Evolutionary conservation across 2,797 vertebrate genomes (phyloP).

Genomic region (Anguilla pacifica): DNA sequence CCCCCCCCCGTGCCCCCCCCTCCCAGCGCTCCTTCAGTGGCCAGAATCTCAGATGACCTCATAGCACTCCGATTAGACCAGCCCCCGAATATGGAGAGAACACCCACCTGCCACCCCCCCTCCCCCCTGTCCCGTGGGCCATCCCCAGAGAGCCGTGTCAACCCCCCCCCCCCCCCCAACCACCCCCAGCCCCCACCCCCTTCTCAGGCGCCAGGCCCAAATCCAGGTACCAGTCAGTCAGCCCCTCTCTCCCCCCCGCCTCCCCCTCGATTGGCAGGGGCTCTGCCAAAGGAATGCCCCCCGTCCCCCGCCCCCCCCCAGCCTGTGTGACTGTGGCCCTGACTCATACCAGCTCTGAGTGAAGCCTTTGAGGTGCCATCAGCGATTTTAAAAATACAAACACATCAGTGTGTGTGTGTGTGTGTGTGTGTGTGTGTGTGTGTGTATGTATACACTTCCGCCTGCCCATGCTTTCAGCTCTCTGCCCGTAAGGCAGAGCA

Average conservation of each 20-base stretch:
- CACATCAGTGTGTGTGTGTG: neutral
- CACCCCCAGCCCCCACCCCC: neutral
- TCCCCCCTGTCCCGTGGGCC: neutral
- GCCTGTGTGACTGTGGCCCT: neutral
- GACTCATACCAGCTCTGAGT: conserved; percentile 6
- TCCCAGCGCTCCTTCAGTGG: conserved; percentile 29
- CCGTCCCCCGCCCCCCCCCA: neutral
- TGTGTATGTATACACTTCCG: conserved; percentile 19
- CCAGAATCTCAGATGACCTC: conserved; percentile 31
- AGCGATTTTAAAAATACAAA: conserved; percentile 29
- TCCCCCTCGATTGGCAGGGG: neutral
- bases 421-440: neutral
- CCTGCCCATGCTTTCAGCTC: conserved; percentile 32
- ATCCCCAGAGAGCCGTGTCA: neutral
- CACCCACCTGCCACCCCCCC: neutral
- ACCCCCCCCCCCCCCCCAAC: neutral
- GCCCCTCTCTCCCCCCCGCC: conserved; percentile 17
- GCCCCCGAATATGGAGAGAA: conserved; percentile 24
- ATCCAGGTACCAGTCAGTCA: conserved; percentile 21
- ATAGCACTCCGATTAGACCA: conserved; percentile 35
- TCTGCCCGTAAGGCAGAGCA: conserved; percentile 26
- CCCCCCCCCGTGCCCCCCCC: conserved; percentile 41
- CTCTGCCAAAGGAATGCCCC: conserved; percentile 17
- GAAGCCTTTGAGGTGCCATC: conserved; percentile 12
- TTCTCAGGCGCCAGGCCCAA: neutral